Conservation (phyloP, 2,888 invertebrate species). For the Galerucella nymphaeae region DNA sequence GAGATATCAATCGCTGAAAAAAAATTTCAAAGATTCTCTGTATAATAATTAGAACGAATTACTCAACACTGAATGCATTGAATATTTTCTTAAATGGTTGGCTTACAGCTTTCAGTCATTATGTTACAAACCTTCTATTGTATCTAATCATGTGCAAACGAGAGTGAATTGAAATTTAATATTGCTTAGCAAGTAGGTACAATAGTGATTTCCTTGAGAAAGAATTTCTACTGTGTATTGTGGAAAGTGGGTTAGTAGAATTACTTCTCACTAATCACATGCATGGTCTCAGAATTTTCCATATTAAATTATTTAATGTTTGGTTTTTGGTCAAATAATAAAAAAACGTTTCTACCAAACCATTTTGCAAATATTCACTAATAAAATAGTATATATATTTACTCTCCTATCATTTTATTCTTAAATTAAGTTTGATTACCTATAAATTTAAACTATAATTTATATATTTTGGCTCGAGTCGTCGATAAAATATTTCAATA, state of each 20-base stretch:
- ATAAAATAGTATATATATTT: no score
- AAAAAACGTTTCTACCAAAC: no score
- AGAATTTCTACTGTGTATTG: conserved; percentile 3
- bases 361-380: no score
- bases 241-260: conserved; percentile 17
- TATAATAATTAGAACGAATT: neutral
- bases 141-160: conserved; percentile 15
- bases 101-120: neutral
- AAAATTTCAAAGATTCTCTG: neutral
- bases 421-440: no score
- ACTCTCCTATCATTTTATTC: no score
- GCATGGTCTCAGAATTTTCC: neutral
- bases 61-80: neutral
- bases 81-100: neutral
- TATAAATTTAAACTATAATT: no score
- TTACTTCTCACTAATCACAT: neutral
- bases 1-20: neutral
- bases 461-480: no score
- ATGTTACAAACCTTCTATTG: conserved; percentile 9
- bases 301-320: neutral
- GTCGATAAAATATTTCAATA: neutral
- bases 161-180: conserved; percentile 15
- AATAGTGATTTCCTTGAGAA: conserved; percentile 21
- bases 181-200: neutral
- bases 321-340: conserved; percentile 3